Percentiles rank a stretch among this genome's conserved stretches.
These are phyloP conservation scores for Proteles cristata DNA, from an alignment of 2,113 vertebrate genomes.

Conservation along the genomic window DNA sequence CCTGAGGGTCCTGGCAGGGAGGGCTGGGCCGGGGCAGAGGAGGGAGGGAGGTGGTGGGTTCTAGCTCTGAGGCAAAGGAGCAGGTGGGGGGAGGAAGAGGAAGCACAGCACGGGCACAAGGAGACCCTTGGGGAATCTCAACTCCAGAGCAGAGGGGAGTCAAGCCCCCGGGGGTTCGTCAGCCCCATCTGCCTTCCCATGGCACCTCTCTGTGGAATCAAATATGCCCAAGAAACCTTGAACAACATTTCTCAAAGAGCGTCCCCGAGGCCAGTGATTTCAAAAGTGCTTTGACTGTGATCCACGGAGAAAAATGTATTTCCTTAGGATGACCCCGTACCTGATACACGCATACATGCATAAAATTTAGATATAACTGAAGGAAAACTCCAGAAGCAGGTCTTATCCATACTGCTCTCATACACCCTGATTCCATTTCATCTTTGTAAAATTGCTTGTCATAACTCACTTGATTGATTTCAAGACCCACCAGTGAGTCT, in stretches of 20 bases:
- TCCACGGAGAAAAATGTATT: neutral
- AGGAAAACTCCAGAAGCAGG: neutral
- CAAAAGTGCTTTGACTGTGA: neutral
- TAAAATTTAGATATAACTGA: neutral
- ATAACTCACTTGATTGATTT: neutral
- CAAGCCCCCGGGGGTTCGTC: neutral
- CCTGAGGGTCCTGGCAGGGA: neutral
- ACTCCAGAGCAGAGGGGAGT: neutral
- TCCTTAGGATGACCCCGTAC: neutral
- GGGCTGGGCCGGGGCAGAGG: neutral
- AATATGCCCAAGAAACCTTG: neutral
- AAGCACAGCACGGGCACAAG: neutral
- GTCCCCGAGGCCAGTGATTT: neutral
- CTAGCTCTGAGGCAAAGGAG: neutral
- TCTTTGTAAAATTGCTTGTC: neutral
- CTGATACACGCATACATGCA: rapidly evolving
- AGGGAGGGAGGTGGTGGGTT: neutral
- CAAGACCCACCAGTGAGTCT: neutral
- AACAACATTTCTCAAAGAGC: neutral
- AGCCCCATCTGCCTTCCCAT: neutral
- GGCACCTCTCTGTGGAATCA: neutral
- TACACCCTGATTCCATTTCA: neutral
- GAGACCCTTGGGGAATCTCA: neutral
- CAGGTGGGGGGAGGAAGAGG: neutral
- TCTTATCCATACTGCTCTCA: too few species aligned